These are phyloP conservation scores for Suricata suricatta DNA, from an alignment of 2,113 vertebrate species.

Conservation along the genomic window DNA sequence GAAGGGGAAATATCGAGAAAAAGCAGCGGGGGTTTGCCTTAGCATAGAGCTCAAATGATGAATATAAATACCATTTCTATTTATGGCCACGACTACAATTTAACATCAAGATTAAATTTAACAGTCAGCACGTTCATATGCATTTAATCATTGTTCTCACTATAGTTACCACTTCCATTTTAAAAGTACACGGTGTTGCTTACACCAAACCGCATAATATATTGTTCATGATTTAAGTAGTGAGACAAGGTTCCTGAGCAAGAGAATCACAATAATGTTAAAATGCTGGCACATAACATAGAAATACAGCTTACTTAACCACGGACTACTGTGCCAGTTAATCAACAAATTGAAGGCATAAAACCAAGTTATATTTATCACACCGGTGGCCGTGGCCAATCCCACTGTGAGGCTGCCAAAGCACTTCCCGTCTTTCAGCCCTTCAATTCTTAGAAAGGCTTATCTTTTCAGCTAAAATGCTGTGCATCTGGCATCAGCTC, in stretches of 20 bases:
- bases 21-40: neutral
- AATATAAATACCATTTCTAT: neutral
- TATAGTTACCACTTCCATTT: neutral
- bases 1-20: neutral
- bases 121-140: neutral
- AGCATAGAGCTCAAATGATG: neutral
- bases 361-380: conserved; percentile 65
- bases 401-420: neutral
- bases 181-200: neutral
- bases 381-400: neutral
- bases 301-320: conserved; percentile 72
- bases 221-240: conserved; percentile 29
- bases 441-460: conserved; percentile 42
- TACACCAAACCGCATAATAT: neutral
- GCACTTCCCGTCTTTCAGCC: neutral
- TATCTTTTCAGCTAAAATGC: conserved; percentile 32
- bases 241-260: conserved; percentile 65
- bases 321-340: conserved; percentile 73
- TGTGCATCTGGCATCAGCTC: neutral
- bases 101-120: neutral
- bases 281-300: conserved; percentile 66
- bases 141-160: neutral
- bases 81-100: neutral
- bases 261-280: conserved; percentile 58
- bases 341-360: conserved; percentile 66